Conservation (phyloP, 2,888 invertebrate genomes). For the Bhutanitis thaidina region DNA sequence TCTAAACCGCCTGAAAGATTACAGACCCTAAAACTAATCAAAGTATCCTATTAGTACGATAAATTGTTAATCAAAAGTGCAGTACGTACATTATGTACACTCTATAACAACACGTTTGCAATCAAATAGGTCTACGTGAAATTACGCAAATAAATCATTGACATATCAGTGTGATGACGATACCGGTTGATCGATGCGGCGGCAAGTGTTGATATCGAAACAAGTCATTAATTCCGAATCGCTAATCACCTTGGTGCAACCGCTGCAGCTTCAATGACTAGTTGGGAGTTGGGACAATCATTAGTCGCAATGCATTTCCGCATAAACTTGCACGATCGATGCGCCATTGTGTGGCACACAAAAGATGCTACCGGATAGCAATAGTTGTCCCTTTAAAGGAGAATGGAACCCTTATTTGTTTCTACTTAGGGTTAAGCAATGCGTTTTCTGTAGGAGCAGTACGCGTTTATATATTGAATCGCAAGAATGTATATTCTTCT, state of each 20-base stretch:
- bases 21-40: too few species aligned
- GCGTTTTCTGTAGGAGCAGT: slow-evolving; percentile 21
- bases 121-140: slow-evolving; percentile 31
- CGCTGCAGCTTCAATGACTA: slow-evolving; percentile 62
- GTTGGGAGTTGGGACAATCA: slow-evolving; percentile 42
- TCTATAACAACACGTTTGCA: slow-evolving; percentile 21
- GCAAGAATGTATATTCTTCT: not conserved
- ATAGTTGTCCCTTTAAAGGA: slow-evolving; percentile 60
- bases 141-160: slow-evolving; percentile 49
- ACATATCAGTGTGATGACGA: slow-evolving; percentile 39
- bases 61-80: slow-evolving; percentile 1
- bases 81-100: slow-evolving; percentile 8
- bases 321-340: slow-evolving; percentile 62
- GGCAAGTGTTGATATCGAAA: slow-evolving; percentile 45
- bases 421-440: slow-evolving; percentile 39
- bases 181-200: slow-evolving; percentile 53
- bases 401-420: slow-evolving; percentile 58
- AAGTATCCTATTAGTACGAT: too few species aligned
- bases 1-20: too few species aligned
- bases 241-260: slow-evolving; percentile 38
- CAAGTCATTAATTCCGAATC: slow-evolving; percentile 41
- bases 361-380: slow-evolving; percentile 66
- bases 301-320: slow-evolving; percentile 59
- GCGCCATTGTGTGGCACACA: slow-evolving; percentile 68
- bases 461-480: slow-evolving; percentile 8